Conservation (phyloP, 2,797 vertebrate species). For the Psittacula echo region DNA sequence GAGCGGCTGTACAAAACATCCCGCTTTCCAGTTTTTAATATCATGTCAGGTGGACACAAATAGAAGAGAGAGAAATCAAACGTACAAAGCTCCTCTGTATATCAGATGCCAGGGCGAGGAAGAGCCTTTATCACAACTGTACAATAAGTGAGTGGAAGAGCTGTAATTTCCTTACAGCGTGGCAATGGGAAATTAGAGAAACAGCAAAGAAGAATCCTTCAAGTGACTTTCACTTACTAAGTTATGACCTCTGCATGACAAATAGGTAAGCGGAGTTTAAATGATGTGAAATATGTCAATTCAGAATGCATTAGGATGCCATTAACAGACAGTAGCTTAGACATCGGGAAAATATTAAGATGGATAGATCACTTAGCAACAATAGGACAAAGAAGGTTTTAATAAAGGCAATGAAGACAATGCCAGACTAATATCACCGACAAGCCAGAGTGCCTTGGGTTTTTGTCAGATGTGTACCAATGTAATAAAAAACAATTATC, state of each 20-base stretch:
- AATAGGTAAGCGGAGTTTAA: slow-evolving; percentile 71
- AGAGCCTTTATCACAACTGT: slow-evolving; percentile 9
- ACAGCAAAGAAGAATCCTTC: slow-evolving; percentile 42
- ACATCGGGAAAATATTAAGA: slow-evolving; percentile 67
- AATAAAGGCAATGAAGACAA: slow-evolving; percentile 47
- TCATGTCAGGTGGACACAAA: slow-evolving; percentile 4
- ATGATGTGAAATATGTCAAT: slow-evolving; percentile 65
- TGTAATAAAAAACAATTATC: neutral
- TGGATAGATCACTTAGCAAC: slow-evolving; percentile 69
- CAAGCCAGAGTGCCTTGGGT: neutral
- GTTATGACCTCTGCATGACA: slow-evolving; percentile 68
- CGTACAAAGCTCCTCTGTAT: neutral
- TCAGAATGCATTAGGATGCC: slow-evolving; percentile 61
- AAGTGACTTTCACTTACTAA: slow-evolving; percentile 63
- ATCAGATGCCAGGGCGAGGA: neutral
- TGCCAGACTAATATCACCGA: neutral
- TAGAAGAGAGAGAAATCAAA: slow-evolving; percentile 9
- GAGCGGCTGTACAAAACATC: neutral
- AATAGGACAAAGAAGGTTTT: slow-evolving; percentile 61
- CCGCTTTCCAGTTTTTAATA: neutral
- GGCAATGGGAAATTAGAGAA: slow-evolving; percentile 36
- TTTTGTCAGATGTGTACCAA: neutral
- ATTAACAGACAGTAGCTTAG: slow-evolving; percentile 62
- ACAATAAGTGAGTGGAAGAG: slow-evolving; percentile 28
- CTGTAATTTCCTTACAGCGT: slow-evolving; percentile 35